Base-by-base conservation (phyloP, 1,140 invertebrate genomes). In the Drusus annulatus region DNA sequence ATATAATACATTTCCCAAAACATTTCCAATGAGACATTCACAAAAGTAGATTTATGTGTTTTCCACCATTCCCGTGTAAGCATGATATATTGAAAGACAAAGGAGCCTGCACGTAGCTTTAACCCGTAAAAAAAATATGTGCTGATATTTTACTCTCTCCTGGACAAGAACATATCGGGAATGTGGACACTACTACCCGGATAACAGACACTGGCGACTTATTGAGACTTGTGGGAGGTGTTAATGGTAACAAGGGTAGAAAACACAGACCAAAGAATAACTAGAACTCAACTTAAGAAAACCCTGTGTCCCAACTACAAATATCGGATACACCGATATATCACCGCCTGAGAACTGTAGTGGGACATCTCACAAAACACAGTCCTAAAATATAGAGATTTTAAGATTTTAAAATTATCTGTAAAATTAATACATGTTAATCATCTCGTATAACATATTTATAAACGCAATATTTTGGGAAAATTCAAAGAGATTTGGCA, bases 161-260 rank as follows among this genome's bases (percentile, higher is more conserved):
- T n/a, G 21, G 52, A 58, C 71, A 17, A 56, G 52, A 58, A 36
- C 56, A 56, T 75, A 31, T 75, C 69, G 54, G 71, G 71, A 58
- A 75, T 58, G 23, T 54, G 54, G 71, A 75, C 71, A 75, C 52
- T 25, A 75, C 60, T 58, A 75, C 52, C 69, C 23, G 16, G 58
- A 19, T 31, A 58, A 58, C 25, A 58, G 71, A 56, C 45, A 52
- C 19, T 8, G 36, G 45, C 45, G 68, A 71, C 45, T 36, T 51
- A 21, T 51, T 51, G 68, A 52, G 68, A 51, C 68, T 52, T 36
- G 1, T 16, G 13, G 10, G 54, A 56, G 60, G 2, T 3, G 62
- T 25, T 36, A 13, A 23, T n/a, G 68, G 45, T 71, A 71, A 71
- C 68, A 51, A 23, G 68, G 68, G 68, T 71, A 19, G 56, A 60